A percentile compares a stretch with the other conserved stretches of the same genome.
phyloP scores from a whole-genome alignment of 2,888 invertebrate genomes.

The Hetaerina titia region DNA sequence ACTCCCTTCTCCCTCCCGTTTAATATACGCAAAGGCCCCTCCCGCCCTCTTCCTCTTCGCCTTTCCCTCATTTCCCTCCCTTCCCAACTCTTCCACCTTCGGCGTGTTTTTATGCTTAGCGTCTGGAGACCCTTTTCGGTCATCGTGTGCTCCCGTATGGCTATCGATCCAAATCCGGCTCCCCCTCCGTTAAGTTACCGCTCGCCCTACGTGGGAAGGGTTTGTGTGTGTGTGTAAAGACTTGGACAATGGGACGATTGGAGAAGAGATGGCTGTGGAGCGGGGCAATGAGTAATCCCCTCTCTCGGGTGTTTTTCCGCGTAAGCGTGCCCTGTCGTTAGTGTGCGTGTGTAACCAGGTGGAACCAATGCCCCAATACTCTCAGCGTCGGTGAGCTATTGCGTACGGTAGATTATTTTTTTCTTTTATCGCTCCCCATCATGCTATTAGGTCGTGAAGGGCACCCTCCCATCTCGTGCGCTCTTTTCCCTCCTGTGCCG shows the following conservation, averaged over 20 bases:
- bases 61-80: background rate
- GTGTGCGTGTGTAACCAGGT: background rate
- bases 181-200: background rate
- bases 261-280: too few species aligned
- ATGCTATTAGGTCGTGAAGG: background rate
- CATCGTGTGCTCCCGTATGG: background rate
- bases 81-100: background rate
- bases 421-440: conserved; percentile 36
- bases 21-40: background rate
- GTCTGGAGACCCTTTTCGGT: background rate
- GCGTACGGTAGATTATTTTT: background rate
- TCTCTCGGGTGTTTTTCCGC: background rate
- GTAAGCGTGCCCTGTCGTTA: background rate
- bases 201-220: too few species aligned
- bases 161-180: background rate
- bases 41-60: background rate
- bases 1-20: too few species aligned
- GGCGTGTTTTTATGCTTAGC: background rate
- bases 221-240: background rate
- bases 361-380: background rate
- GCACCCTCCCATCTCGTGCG: background rate
- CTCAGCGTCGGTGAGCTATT: background rate
- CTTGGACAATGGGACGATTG: background rate
- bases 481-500: background rate
- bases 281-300: background rate